phyloP scores from a whole-genome alignment of 2,888 invertebrate genomes.

The Drosophila flavopinicola region DNA sequence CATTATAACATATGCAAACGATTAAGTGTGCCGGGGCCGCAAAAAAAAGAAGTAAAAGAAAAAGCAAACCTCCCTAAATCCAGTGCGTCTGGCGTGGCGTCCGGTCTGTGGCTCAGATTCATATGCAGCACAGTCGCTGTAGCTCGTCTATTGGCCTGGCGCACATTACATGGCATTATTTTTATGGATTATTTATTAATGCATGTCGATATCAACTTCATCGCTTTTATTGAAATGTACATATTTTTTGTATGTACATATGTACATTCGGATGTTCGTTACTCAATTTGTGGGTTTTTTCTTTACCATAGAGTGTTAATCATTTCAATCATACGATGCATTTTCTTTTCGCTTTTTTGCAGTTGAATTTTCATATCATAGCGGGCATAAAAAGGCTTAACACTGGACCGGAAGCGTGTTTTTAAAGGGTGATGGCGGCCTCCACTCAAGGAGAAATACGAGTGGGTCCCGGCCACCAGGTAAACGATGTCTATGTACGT shows the following conservation, averaged over 20 bases:
- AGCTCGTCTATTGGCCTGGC: conserved; percentile 17
- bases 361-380: conserved; percentile 83
- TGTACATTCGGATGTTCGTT: background rate
- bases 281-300: background rate
- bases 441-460: conserved; percentile 91
- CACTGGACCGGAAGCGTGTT: conserved; percentile 85
- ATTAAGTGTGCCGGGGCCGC: conserved; percentile 40
- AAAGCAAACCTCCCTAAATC: conserved; percentile 44
- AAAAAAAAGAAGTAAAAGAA: conserved; percentile 45
- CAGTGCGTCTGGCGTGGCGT: conserved; percentile 36
- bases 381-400: conserved; percentile 84
- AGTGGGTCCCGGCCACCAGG: conserved; percentile 91
- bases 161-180: conserved; percentile 73
- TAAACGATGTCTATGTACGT: conserved; percentile 89
- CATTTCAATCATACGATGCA: conserved; percentile 18
- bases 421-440: conserved; percentile 86
- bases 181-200: conserved; percentile 73
- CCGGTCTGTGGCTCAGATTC: conserved; percentile 4
- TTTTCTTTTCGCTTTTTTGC: conserved; percentile 56
- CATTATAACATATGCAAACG: conserved; percentile 51
- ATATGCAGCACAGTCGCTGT: background rate
- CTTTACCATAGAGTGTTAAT: conserved; percentile 15
- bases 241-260: background rate
- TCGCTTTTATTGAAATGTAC: conserved; percentile 61
- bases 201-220: conserved; percentile 63